These are phyloP conservation scores for Hemaris fuciformis DNA, from an alignment of 2,888 invertebrate species.

Conservation along the genomic window DNA sequence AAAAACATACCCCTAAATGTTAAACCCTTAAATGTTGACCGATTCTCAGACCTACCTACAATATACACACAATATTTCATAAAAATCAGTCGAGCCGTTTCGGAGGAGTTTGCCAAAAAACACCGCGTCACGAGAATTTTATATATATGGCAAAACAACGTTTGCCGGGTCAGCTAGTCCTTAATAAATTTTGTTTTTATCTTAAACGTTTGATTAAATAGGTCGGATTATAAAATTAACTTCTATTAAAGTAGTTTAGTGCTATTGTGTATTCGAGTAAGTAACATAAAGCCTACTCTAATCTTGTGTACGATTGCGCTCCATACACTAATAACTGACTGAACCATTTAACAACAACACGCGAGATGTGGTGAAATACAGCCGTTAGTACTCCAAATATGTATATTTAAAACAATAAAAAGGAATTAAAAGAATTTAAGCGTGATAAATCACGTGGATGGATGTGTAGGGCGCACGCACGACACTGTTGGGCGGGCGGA, in stretches of 20 bases:
- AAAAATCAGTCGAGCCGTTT: no score
- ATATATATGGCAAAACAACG: no score
- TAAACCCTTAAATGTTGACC: no score
- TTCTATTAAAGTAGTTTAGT: background rate
- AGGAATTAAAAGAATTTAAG: constrained; percentile 10
- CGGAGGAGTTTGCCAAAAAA: no score
- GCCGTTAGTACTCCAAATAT: constrained; percentile 1
- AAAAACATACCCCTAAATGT: no score
- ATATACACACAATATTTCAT: no score
- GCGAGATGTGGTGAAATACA: background rate
- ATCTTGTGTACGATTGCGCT: background rate
- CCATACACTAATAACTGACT: background rate
- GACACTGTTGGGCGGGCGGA: background rate
- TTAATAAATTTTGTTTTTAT: background rate
- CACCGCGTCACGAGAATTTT: no score
- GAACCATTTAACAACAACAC: background rate
- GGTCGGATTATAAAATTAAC: background rate
- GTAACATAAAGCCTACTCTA: background rate
- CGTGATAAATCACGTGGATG: constrained; percentile 13
- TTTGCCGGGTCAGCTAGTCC: no score
- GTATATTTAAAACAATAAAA: constrained; percentile 14
- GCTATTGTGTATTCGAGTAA: background rate
- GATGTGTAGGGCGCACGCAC: constrained; percentile 14
- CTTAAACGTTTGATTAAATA: background rate
- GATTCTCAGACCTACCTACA: no score